Conservation (phyloP, 2,113 vertebrate genomes). For the Dicerorhinus sumatrensis region DNA sequence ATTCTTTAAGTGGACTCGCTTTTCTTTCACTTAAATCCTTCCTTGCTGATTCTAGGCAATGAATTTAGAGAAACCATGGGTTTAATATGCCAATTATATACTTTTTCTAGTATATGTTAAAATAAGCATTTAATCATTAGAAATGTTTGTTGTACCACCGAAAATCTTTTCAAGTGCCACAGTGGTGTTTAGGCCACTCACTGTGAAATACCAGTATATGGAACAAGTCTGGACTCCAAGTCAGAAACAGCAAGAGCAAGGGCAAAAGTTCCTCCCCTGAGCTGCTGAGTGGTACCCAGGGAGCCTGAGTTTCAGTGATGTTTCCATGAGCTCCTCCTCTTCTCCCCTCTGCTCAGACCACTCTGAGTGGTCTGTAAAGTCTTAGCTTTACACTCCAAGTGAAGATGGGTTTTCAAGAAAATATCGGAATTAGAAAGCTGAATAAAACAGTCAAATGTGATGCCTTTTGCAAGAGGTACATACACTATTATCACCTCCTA, state of each 20-base stretch:
- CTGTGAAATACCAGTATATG: background rate
- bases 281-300: background rate
- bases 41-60: background rate
- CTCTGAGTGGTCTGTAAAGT: no score
- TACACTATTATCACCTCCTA: background rate
- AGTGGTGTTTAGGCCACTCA: background rate
- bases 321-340: background rate
- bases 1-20: background rate
- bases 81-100: background rate
- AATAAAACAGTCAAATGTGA: background rate
- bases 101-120: background rate
- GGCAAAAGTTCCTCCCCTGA: background rate
- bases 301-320: background rate
- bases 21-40: constrained; percentile 10
- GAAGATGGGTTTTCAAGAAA: background rate
- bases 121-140: background rate
- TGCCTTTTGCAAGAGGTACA: background rate
- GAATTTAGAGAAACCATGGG: background rate
- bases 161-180: background rate
- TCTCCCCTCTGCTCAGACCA: background rate
- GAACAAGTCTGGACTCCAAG: background rate
- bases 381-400: background rate
- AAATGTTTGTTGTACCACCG: background rate
- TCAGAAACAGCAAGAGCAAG: background rate
- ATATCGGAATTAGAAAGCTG: background rate